Evolutionary conservation across 2,888 invertebrate genomes (phyloP), one percentile per base, ranked within the genome.

Genomic region (Drosophila neotestacea): DNA sequence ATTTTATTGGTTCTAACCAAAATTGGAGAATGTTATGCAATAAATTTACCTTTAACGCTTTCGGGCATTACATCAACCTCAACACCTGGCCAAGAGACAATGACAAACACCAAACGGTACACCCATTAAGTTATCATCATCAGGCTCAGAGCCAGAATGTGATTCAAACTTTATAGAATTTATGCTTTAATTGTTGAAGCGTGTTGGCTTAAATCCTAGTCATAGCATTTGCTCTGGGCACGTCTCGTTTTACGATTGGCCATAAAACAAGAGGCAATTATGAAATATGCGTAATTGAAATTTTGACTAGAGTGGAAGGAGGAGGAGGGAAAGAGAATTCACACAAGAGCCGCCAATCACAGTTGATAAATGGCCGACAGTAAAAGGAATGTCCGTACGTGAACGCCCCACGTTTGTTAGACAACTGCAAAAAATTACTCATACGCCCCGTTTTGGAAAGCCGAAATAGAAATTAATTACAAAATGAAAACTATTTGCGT

Each of bases 401-500:
- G n/a, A 38, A 73, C 67, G 69, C 73, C 63, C 46, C 30, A 6
- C 30, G 13, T 13, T 41, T 52, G 6, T 39, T 61, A 34, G 46
- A 51, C 61, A 67, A 68, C 34, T 79, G 63, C 47, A 27, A 70
- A 66, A 70, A 70, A 84, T 80, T 66, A 50, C 63, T 34, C 60
- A 64, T 60, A 67, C 76, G 79, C 79, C 79, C 65, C 50, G 2
- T 22, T 58, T 71, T 41, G 27, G 36, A 51, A 39, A 47, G 59
- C 42, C 56, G 16, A 56, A 73, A 46, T 47, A 27, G 46, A 44
- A 55, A 59, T 46, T 63, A 78, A 46, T 60, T 60, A 70, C 61
- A 79, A 82, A 66, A 66, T 56, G 47, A 74, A 77, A 67, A 63
- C 73, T 67, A 67, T 75, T 75, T 77, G 68, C 73, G 51, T 58